phyloP scores from a whole-genome alignment of 1,140 invertebrate genomes.

The Drosophila insularis region DNA sequence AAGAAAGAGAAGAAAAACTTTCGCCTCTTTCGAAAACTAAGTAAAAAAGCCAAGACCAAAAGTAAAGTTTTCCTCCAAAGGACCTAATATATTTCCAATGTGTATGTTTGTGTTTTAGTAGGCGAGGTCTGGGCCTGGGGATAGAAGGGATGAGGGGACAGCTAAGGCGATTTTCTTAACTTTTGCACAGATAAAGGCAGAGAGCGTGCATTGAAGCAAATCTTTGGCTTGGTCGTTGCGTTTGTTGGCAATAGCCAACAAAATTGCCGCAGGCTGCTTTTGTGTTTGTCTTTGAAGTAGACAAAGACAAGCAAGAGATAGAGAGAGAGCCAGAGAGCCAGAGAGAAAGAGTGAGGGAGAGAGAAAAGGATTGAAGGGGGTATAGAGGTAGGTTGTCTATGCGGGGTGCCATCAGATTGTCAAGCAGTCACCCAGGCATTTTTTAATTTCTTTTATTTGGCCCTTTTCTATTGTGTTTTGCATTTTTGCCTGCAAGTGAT shows the following conservation, averaged over 20 bases:
- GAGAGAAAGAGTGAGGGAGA: not conserved
- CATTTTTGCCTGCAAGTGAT: constrained; percentile 61
- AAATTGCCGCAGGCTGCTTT: constrained; percentile 46
- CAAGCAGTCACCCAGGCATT: constrained; percentile 40
- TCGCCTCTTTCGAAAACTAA: constrained; percentile 25
- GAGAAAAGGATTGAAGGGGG: not conserved
- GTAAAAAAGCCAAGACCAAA: constrained; percentile 42
- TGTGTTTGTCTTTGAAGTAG: constrained; percentile 42
- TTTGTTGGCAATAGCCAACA: constrained; percentile 53
- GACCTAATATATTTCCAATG: constrained; percentile 60
- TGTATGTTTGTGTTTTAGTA: constrained; percentile 32
- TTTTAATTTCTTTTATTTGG: constrained; percentile 76
- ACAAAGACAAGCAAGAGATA: not conserved
- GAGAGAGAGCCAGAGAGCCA: not conserved
- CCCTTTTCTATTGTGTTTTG: constrained; percentile 34
- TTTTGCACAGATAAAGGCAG: constrained; percentile 45
- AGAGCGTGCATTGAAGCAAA: constrained; percentile 63
- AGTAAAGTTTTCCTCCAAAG: constrained; percentile 61
- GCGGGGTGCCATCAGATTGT: constrained; percentile 20
- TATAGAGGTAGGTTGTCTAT: not conserved
- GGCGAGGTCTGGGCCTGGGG: not conserved
- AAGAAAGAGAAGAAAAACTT: constrained; percentile 15
- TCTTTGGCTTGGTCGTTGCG: constrained; percentile 26
- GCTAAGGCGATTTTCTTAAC: constrained; percentile 72
- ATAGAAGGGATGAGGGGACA: constrained; percentile 18